Percentiles rank a stretch among this genome's conserved stretches.
phyloP scores from a whole-genome alignment of 2,797 vertebrate species.

The Takifugu rubripes region DNA sequence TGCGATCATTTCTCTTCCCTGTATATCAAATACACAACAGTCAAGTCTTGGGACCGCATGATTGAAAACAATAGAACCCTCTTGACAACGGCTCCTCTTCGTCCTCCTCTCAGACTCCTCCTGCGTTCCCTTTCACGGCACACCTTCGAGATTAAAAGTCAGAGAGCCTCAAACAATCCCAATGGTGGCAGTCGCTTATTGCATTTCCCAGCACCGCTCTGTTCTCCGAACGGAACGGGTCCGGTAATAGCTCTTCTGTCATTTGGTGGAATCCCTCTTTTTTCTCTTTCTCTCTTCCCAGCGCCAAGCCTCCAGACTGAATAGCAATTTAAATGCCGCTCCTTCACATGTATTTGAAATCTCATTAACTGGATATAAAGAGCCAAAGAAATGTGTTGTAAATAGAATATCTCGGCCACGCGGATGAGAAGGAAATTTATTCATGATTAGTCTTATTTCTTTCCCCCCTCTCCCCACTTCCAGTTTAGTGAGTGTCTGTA shows the following conservation, averaged over 20 bases:
- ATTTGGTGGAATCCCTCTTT: slow-evolving; percentile 54
- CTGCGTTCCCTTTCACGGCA: slow-evolving; percentile 31
- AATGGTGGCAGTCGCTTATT: slow-evolving; percentile 41
- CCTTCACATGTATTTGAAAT: slow-evolving; percentile 76
- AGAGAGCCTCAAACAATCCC: slow-evolving; percentile 35
- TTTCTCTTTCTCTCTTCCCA: slow-evolving; percentile 31
- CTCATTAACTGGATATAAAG: slow-evolving; percentile 74
- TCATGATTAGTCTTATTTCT: slow-evolving; percentile 62
- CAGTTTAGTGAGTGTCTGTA: slow-evolving; percentile 48
- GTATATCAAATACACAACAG: too few species aligned
- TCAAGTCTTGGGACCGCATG: slow-evolving; percentile 3
- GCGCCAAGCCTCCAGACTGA: slow-evolving; percentile 57
- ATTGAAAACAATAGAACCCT: slow-evolving; percentile 20
- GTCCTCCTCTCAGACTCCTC: slow-evolving; percentile 23
- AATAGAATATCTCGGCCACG: slow-evolving; percentile 70
- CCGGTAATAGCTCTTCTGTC: slow-evolving; percentile 67
- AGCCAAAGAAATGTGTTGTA: slow-evolving; percentile 68
- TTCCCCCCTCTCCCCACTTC: slow-evolving; percentile 25
- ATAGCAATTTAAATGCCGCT: slow-evolving; percentile 75
- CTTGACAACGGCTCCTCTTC: slow-evolving; percentile 10
- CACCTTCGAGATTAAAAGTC: slow-evolving; percentile 55
- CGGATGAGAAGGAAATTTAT: slow-evolving; percentile 64
- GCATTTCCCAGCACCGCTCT: slow-evolving; percentile 51
- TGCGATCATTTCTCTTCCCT: too few species aligned
- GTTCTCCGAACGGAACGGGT: slow-evolving; percentile 42